A percentile compares a stretch with the other conserved stretches of the same genome.
Evolutionary conservation across 1,140 invertebrate species (phyloP).

Genomic region (Holotrichia oblita): DNA sequence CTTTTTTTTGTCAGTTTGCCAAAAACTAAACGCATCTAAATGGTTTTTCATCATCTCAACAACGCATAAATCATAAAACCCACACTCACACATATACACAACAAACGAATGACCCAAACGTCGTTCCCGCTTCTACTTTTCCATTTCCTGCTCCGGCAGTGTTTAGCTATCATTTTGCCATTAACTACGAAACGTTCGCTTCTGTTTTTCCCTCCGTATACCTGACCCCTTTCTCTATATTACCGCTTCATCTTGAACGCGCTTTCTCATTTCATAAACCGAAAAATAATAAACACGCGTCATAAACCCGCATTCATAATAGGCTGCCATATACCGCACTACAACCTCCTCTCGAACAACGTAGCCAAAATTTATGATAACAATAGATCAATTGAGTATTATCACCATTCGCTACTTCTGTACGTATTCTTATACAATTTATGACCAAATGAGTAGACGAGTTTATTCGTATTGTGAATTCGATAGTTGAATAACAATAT

Average conservation of each 20-base stretch:
- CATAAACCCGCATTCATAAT: slow-evolving; percentile 11
- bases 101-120: not conserved
- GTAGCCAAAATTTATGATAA: slow-evolving; percentile 15
- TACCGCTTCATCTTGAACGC: slow-evolving; percentile 12
- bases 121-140: not conserved
- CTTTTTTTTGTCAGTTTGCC: not conserved
- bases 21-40: not conserved
- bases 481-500: no score
- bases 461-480: no score
- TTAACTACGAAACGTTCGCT: slow-evolving; percentile 1
- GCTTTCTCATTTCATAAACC: slow-evolving; percentile 27
- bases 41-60: not conserved
- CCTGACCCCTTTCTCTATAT: not conserved
- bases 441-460: no score
- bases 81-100: not conserved
- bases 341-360: not conserved
- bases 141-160: slow-evolving; percentile 1
- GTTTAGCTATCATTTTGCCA: slow-evolving; percentile 2
- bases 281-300: slow-evolving; percentile 33
- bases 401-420: not conserved
- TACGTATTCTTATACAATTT: not conserved
- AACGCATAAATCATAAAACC: not conserved
- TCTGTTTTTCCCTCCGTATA: not conserved
- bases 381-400: slow-evolving; percentile 17
- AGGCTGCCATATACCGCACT: not conserved